These are phyloP conservation scores for Lordiphosa clarofinis DNA, from an alignment of 1,140 invertebrate species.

Conservation along the genomic window DNA sequence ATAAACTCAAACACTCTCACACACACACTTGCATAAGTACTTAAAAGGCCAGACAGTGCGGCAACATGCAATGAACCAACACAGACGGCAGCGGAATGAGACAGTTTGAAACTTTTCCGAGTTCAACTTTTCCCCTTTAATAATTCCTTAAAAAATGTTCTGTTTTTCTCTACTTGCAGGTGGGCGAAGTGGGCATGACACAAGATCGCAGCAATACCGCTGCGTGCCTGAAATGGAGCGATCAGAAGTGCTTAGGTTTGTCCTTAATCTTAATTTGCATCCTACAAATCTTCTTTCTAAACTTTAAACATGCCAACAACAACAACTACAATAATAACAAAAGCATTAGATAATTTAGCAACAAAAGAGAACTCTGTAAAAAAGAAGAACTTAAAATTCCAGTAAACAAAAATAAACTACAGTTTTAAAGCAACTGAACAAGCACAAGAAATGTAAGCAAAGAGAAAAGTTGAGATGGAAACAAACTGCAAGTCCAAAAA, in stretches of 20 bases:
- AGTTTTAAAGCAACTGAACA: constrained; percentile 36
- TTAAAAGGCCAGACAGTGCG: constrained; percentile 71
- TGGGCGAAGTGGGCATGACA: constrained; percentile 60
- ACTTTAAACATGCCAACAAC: constrained; percentile 61
- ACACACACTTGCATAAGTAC: constrained; percentile 45
- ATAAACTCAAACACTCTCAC: constrained; percentile 42
- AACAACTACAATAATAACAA: constrained; percentile 45
- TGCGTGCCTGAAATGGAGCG: constrained; percentile 68
- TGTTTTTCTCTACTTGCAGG: constrained; percentile 38
- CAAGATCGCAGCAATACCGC: constrained; percentile 62
- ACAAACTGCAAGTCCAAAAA: constrained; percentile 68
- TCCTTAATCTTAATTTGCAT: constrained; percentile 68
- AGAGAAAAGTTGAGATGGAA: constrained; percentile 17
- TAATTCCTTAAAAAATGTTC: not conserved
- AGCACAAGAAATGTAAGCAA: constrained; percentile 11
- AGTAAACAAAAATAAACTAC: constrained; percentile 30
- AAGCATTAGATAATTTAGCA: constrained; percentile 65
- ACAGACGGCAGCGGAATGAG: constrained; percentile 1
- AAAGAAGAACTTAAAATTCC: constrained; percentile 22
- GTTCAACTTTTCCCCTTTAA: not conserved
- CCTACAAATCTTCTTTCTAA: constrained; percentile 64
- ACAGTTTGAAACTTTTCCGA: constrained; percentile 1
- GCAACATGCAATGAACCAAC: constrained; percentile 71
- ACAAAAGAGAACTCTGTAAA: constrained; percentile 37
- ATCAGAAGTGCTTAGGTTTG: constrained; percentile 79